These are phyloP conservation scores for Falco biarmicus DNA, from an alignment of 2,797 vertebrate species.

Conservation along the genomic window DNA sequence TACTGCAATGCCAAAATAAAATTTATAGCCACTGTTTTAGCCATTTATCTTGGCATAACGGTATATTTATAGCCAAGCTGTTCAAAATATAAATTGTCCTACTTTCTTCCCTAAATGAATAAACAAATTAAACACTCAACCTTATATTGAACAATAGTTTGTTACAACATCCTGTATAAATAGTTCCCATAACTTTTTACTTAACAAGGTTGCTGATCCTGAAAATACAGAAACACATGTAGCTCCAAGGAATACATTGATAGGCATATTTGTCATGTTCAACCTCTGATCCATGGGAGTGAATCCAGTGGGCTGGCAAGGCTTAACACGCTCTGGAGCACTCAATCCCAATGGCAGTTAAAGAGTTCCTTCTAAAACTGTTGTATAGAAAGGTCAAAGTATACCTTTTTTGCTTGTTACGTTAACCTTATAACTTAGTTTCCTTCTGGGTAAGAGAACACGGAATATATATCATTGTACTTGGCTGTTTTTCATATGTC, in stretches of 20 bases:
- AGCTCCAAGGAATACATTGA: conserved; percentile 39
- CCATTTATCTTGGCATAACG: not conserved
- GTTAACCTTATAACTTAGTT: conserved; percentile 23
- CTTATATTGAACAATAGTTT: not conserved
- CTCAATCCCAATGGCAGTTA: conserved; percentile 51
- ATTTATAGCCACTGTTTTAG: conserved; percentile 19
- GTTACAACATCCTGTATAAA: not conserved
- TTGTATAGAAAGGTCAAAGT: conserved; percentile 34
- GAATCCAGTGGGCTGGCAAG: conserved; percentile 19
- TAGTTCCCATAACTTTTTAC: conserved; percentile 7
- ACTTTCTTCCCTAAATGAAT: not conserved
- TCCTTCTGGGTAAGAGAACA: conserved; percentile 15
- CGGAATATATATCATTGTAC: not conserved
- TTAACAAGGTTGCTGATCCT: conserved; percentile 45
- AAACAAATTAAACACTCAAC: conserved; percentile 38
- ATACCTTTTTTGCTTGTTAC: not conserved
- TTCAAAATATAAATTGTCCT: conserved; percentile 35
- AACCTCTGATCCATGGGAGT: not conserved
- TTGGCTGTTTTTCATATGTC: not conserved
- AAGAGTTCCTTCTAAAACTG: conserved; percentile 43
- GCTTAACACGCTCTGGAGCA: conserved; percentile 22
- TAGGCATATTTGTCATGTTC: conserved; percentile 49
- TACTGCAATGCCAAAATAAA: conserved; percentile 29
- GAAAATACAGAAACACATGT: conserved; percentile 21
- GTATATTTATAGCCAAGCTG: conserved; percentile 35